phyloP scores from a whole-genome alignment of 2,797 vertebrate genomes.

The Hemibagrus guttatus region DNA sequence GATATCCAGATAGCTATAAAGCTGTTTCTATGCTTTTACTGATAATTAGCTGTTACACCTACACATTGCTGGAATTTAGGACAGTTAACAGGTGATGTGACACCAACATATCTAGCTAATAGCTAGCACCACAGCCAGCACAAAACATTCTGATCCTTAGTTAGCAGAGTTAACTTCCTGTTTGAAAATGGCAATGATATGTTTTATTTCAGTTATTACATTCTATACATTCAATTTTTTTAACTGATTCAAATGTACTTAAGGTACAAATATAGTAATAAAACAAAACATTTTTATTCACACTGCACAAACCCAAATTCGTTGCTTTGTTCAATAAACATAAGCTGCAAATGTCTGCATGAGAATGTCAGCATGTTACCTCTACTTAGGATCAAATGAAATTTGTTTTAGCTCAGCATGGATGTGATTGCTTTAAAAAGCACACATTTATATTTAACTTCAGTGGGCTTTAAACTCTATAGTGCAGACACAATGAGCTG shows the following conservation, averaged over 20 bases:
- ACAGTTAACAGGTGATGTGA: not conserved
- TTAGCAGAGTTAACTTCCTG: not conserved
- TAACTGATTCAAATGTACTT: not conserved
- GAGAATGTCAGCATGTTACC: not conserved
- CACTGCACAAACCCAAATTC: not conserved
- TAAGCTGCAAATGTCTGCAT: not conserved
- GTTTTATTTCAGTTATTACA: not conserved
- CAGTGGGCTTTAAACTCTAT: not conserved
- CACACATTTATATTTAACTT: not conserved
- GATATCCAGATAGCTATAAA: not conserved
- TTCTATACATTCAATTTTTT: not conserved
- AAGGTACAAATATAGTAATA: not conserved
- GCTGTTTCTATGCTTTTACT: not conserved
- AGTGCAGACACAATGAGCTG: not conserved
- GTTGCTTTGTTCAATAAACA: not conserved
- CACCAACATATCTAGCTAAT: not conserved
- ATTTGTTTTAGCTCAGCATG: not conserved
- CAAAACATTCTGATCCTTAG: not conserved
- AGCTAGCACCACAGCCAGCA: not conserved
- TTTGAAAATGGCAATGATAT: too few relatives aligned
- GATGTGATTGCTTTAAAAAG: not conserved
- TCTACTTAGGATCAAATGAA: not conserved
- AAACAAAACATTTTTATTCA: not conserved
- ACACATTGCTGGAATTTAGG: not conserved
- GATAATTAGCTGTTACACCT: not conserved